These are phyloP conservation scores for Nyctibius grandis DNA, from an alignment of 2,797 vertebrate genomes.

Conservation along the genomic window DNA sequence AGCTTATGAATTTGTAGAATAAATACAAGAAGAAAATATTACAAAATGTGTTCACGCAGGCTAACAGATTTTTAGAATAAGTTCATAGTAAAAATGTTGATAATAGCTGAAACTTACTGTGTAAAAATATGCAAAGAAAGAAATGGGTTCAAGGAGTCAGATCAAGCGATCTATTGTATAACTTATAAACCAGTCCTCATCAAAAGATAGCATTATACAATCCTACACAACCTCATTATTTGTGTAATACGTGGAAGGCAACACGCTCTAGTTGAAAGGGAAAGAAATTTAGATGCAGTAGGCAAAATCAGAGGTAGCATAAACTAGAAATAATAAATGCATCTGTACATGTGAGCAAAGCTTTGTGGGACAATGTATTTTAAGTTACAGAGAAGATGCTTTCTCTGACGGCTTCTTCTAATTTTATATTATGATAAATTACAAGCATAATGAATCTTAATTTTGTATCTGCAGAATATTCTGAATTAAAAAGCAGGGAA, in stretches of 20 bases:
- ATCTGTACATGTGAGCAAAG: not conserved
- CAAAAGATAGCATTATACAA: constrained; percentile 10
- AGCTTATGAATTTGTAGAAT: constrained; percentile 25
- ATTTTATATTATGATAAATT: not conserved
- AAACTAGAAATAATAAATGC: not conserved
- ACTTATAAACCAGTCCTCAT: not conserved
- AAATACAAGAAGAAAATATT: constrained; percentile 37
- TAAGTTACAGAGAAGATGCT: not conserved
- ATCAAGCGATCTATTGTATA: not conserved
- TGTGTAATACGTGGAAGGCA: not conserved
- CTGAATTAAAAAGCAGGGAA: not conserved
- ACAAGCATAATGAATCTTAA: not conserved
- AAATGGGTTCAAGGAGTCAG: not conserved
- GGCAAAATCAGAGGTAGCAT: not conserved
- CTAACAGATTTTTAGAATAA: not conserved
- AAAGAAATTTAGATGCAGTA: not conserved
- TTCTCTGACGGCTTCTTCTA: not conserved
- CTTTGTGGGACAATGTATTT: not conserved
- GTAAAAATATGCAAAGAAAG: constrained; percentile 14
- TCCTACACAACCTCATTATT: not conserved
- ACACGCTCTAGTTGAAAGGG: not conserved
- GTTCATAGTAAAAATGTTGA: constrained; percentile 42
- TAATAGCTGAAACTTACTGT: constrained; percentile 14
- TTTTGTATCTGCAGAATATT: not conserved
- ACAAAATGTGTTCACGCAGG: not conserved